These are phyloP conservation scores for Acrocephalus scirpaceus DNA, from an alignment of 2,797 vertebrate species.

Conservation along the genomic window DNA sequence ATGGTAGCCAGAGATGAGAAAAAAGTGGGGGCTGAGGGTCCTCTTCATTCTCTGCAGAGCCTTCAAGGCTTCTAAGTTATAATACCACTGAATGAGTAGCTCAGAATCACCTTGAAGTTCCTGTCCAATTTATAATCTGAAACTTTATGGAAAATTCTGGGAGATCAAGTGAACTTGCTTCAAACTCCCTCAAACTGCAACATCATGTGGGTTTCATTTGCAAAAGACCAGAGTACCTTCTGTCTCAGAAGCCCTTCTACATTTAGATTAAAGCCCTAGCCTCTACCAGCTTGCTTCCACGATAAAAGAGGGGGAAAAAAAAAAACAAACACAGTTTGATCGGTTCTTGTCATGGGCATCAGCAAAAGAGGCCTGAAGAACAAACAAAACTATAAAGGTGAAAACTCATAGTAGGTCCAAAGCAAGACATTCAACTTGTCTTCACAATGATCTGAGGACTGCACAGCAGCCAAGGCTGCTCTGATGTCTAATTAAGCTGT, in stretches of 20 bases:
- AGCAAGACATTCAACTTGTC: not conserved
- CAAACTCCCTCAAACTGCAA: not conserved
- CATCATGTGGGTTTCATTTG: not conserved
- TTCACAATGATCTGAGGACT: not conserved
- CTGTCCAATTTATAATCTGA: not conserved
- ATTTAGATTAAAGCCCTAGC: not conserved
- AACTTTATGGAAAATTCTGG: rapidly evolving
- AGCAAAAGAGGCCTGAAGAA: not conserved
- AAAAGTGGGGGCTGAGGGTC: not conserved
- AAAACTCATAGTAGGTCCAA: not conserved
- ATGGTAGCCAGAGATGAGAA: not conserved
- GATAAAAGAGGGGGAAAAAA: not conserved
- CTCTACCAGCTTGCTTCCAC: not conserved
- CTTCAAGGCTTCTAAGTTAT: not conserved
- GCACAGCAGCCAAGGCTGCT: not conserved
- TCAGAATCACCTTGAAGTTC: not conserved
- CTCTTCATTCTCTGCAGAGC: not conserved
- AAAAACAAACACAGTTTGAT: rapidly evolving
- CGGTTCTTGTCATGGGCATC: not conserved
- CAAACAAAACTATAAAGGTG: not conserved
- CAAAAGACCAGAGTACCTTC: not conserved
- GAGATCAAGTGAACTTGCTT: not conserved
- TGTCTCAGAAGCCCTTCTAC: not conserved
- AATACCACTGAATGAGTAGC: not conserved
- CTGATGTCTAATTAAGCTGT: not conserved